phyloP scores from a whole-genome alignment of 1,140 invertebrate species.

The Eulimnadia texana region DNA sequence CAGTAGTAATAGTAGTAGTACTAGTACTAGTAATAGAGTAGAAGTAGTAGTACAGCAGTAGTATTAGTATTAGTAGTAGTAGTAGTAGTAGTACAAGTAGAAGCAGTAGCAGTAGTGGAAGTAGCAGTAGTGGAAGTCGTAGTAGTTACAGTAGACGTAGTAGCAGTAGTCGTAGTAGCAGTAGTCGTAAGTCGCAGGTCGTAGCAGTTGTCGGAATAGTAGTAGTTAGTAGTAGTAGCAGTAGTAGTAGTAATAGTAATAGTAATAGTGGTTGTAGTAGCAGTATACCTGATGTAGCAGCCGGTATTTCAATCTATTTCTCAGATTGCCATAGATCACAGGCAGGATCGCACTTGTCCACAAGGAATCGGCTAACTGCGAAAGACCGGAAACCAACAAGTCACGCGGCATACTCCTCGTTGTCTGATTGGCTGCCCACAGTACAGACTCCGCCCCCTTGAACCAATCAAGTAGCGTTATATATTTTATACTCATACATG shows the following conservation, averaged over 20 bases:
- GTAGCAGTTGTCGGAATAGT: too few species aligned
- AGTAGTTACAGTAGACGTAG: neutral
- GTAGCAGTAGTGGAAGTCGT: too few species aligned
- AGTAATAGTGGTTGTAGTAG: neutral
- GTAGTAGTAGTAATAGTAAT: too few species aligned
- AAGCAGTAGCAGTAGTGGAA: neutral
- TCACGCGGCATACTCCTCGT: neutral
- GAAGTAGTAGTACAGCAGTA: too few species aligned
- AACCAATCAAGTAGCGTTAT: neutral
- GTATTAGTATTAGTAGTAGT: too few species aligned
- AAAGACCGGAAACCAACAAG: neutral
- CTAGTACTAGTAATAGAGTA: neutral
- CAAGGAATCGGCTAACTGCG: neutral
- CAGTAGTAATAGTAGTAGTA: too few species aligned
- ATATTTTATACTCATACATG: too few species aligned
- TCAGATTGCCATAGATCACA: neutral
- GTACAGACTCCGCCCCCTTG: neutral
- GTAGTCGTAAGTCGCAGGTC: too few species aligned
- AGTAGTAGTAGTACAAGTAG: neutral
- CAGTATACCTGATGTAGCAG: constrained; percentile 5
- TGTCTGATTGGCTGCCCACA: neutral
- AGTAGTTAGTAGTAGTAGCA: neutral
- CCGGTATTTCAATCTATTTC: neutral
- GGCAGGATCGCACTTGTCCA: neutral
- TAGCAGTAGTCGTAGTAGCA: too few species aligned